Conservation (phyloP, 2,113 vertebrate species). For the Tinamus guttatus region DNA sequence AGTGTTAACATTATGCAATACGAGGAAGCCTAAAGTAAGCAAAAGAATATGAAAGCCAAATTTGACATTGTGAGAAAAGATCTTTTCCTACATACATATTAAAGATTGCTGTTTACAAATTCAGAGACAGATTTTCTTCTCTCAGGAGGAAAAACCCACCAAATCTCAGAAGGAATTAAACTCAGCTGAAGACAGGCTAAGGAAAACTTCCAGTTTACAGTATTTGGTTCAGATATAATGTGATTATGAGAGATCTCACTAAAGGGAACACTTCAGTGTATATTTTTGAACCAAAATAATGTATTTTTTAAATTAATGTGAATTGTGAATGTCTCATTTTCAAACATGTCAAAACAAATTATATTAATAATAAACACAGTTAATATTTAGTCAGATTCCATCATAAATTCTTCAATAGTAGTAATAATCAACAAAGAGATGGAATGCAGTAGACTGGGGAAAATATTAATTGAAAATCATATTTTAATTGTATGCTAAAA, state of each 20-base stretch:
- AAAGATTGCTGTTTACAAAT: background rate
- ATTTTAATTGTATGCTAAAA: constrained; percentile 45
- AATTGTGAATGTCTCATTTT: background rate
- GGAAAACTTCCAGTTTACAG: background rate
- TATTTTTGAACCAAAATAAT: background rate
- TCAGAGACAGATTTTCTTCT: background rate
- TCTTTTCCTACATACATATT: background rate
- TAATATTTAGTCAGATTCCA: background rate
- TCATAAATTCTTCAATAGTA: background rate
- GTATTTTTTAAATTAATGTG: background rate
- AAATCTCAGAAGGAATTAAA: background rate
- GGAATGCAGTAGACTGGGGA: background rate
- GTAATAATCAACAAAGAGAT: background rate
- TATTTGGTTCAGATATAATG: background rate
- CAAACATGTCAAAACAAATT: background rate
- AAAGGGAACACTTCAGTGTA: background rate
- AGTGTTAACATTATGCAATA: background rate
- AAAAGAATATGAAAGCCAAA: background rate
- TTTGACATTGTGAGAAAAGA: background rate
- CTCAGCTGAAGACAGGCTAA: background rate
- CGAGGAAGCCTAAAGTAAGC: background rate
- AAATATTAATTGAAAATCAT: constrained; percentile 35
- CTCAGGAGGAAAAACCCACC: background rate
- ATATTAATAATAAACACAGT: background rate
- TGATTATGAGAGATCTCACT: background rate